Percentiles rank a stretch among this genome's conserved stretches.
These are phyloP conservation scores for Megamerina dolium DNA, from an alignment of 2,888 invertebrate species.

Conservation along the genomic window DNA sequence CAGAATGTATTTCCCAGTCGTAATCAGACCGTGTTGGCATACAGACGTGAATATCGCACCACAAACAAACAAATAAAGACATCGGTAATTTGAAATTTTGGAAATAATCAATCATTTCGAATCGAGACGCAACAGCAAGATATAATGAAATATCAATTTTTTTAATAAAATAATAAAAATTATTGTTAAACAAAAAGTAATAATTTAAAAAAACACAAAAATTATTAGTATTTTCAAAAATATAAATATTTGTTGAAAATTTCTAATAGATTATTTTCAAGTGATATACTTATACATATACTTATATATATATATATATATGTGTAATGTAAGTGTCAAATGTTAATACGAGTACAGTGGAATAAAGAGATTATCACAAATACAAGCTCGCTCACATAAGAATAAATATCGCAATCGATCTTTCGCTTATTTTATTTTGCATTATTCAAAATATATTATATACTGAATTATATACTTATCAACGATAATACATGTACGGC, in stretches of 20 bases:
- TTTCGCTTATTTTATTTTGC: too few relatives aligned
- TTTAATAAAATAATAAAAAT: neutral
- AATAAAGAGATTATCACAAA: too few relatives aligned
- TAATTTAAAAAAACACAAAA: neutral
- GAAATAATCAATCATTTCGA: slow-evolving; percentile 12
- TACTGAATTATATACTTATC: too few relatives aligned
- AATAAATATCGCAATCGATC: too few relatives aligned
- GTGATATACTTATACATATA: slow-evolving; percentile 20
- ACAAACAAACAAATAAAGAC: slow-evolving; percentile 1
- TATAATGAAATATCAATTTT: neutral
- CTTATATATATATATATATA: neutral
- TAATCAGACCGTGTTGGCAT: slow-evolving; percentile 46
- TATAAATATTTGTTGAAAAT: slow-evolving; percentile 17
- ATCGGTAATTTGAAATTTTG: neutral
- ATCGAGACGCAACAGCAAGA: slow-evolving; percentile 13
- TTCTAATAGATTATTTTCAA: slow-evolving; percentile 29
- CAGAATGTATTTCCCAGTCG: slow-evolving; percentile 38
- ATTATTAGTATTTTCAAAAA: neutral
- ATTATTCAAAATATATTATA: too few relatives aligned
- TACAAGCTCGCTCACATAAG: too few relatives aligned
- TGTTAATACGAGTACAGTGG: too few relatives aligned
- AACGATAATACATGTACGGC: too few relatives aligned
- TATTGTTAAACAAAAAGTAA: neutral
- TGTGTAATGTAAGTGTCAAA: slow-evolving; percentile 20
- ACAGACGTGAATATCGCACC: slow-evolving; percentile 39